These are phyloP conservation scores for Sphenopsis melanotis DNA, from an alignment of 2,797 vertebrate species.

Conservation along the genomic window DNA sequence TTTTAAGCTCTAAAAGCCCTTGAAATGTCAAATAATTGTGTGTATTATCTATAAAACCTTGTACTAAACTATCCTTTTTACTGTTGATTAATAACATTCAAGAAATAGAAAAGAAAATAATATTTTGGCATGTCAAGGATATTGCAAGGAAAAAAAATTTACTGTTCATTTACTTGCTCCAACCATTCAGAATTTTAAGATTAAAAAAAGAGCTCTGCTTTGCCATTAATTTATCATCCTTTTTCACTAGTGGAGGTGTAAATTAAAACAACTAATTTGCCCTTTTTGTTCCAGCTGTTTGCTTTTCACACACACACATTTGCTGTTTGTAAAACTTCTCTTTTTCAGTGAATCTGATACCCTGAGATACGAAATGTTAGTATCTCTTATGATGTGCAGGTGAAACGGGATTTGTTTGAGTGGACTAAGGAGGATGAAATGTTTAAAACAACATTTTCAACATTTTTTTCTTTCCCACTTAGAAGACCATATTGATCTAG, in stretches of 20 bases:
- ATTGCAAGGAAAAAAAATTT: neutral
- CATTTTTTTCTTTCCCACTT: neutral
- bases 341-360: neutral
- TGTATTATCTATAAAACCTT: neutral
- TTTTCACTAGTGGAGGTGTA: neutral
- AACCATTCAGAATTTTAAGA: neutral
- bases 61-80: neutral
- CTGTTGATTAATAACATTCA: neutral
- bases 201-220: neutral
- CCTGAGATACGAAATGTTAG: neutral
- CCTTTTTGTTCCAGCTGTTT: neutral
- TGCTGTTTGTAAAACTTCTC: neutral
- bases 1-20: neutral
- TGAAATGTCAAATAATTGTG: neutral
- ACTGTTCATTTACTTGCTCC: neutral
- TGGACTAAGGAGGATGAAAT: neutral
- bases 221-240: neutral
- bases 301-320: neutral
- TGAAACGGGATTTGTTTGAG: neutral
- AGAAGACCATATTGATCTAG: neutral
- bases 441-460: neutral
- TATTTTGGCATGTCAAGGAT: neutral
- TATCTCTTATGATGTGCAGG: fast-evolving
- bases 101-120: neutral
- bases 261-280: neutral